phyloP scores from a whole-genome alignment of 2,113 vertebrate species.

The Nycticorax nycticorax region DNA sequence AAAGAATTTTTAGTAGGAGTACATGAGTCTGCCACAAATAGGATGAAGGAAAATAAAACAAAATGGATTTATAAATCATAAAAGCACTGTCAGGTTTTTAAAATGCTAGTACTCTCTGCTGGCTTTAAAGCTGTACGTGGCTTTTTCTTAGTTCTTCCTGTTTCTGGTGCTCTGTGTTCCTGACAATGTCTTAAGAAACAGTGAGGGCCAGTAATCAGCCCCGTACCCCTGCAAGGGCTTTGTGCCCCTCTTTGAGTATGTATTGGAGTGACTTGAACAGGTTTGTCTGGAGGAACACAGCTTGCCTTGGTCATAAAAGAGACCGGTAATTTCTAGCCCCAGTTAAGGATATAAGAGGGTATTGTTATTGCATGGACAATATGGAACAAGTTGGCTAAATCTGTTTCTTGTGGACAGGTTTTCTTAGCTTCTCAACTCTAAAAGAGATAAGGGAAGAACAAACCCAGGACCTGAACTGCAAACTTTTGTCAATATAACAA shows the following conservation, averaged over 20 bases:
- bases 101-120: background rate
- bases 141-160: background rate
- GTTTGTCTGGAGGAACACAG: background rate
- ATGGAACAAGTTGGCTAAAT: background rate
- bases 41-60: slow-evolving; percentile 62
- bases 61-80: slow-evolving; percentile 36
- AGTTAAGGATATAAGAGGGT: background rate
- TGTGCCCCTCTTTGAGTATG: background rate
- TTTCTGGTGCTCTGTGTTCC: background rate
- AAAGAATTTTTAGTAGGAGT: slow-evolving; percentile 67
- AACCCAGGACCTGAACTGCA: background rate
- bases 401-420: background rate
- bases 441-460: background rate
- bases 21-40: slow-evolving; percentile 59
- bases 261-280: background rate
- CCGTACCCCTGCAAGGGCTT: background rate
- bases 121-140: background rate
- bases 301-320: background rate
- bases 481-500: background rate
- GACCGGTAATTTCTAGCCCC: background rate
- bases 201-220: background rate
- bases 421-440: background rate
- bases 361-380: background rate
- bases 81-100: slow-evolving; percentile 5
- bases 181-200: background rate